These are phyloP conservation scores for Manis javanica DNA, from an alignment of 2,797 vertebrate genomes.

Conservation along the genomic window DNA sequence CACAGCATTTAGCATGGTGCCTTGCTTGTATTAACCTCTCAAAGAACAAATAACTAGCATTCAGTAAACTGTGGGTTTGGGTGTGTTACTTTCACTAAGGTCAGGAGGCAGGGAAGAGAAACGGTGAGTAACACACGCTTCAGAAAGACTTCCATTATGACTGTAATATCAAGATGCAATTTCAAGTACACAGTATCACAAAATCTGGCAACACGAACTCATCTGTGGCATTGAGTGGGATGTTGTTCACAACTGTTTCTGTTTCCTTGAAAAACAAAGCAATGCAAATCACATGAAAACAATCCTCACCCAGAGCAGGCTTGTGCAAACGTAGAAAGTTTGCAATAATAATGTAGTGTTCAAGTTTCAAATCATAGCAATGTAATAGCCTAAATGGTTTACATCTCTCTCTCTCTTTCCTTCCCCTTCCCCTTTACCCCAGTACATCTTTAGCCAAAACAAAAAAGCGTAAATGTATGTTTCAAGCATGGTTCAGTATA, in stretches of 20 bases:
- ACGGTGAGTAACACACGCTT: neutral
- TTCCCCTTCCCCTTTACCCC: neutral
- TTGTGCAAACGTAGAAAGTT: conserved; percentile 46
- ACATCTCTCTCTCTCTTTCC: neutral
- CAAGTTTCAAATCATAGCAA: conserved; percentile 10
- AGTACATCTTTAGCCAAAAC: conserved; percentile 14
- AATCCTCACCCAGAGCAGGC: neutral
- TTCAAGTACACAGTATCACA: neutral
- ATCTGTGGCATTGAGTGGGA: neutral
- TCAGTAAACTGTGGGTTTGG: neutral
- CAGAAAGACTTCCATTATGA: neutral
- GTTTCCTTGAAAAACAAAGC: conserved; percentile 50
- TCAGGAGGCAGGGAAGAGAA: neutral
- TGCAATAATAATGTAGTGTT: neutral
- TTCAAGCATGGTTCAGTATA: neutral
- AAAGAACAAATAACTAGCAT: conserved; percentile 11
- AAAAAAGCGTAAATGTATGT: conserved; percentile 12
- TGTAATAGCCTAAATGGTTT: conserved; percentile 20
- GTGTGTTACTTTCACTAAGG: neutral
- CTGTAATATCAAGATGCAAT: neutral
- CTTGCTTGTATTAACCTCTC: neutral
- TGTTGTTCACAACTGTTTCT: conserved; percentile 47
- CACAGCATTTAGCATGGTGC: neutral
- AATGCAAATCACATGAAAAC: conserved; percentile 27
- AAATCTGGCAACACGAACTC: neutral